Evolutionary conservation across 2,888 invertebrate species (phyloP).

Genomic region (Lasioglossum pauxillum): DNA sequence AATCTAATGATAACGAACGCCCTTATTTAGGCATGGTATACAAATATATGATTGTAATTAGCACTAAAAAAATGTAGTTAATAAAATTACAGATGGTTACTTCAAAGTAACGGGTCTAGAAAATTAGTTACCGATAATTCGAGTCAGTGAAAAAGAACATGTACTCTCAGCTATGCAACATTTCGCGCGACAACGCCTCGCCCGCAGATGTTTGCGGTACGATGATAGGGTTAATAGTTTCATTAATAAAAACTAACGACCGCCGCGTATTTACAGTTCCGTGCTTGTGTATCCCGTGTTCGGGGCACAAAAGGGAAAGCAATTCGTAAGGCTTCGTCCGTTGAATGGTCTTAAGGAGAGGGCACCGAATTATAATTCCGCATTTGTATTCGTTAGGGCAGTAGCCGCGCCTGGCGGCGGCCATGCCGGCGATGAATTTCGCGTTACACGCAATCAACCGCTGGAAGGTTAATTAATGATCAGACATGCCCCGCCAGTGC

Average conservation of each 20-base stretch:
- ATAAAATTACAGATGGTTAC: background rate
- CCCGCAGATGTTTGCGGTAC: constrained; percentile 71
- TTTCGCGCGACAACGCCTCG: constrained; percentile 31
- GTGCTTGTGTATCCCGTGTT: constrained; percentile 58
- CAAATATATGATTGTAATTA: background rate
- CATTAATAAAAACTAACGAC: constrained; percentile 78
- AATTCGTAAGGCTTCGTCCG: constrained; percentile 64
- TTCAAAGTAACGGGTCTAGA: background rate
- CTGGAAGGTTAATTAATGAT: constrained; percentile 72
- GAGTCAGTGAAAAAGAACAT: background rate
- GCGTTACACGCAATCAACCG: constrained; percentile 78
- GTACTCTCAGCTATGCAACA: background rate
- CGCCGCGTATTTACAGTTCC: constrained; percentile 64
- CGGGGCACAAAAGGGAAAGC: constrained; percentile 57
- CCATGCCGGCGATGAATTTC: constrained; percentile 75
- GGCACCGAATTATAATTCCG: constrained; percentile 80
- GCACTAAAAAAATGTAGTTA: background rate
- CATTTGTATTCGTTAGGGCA: constrained; percentile 83
- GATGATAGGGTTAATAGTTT: constrained; percentile 77
- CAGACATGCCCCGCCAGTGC: constrained; percentile 54
- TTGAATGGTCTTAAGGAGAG: constrained; percentile 55
- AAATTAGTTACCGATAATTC: background rate
- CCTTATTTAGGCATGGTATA: no score
- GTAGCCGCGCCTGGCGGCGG: constrained; percentile 68
- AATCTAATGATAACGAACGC: no score